Conservation (phyloP, 2,888 invertebrate species). For the Eupithecia pulchellata region DNA sequence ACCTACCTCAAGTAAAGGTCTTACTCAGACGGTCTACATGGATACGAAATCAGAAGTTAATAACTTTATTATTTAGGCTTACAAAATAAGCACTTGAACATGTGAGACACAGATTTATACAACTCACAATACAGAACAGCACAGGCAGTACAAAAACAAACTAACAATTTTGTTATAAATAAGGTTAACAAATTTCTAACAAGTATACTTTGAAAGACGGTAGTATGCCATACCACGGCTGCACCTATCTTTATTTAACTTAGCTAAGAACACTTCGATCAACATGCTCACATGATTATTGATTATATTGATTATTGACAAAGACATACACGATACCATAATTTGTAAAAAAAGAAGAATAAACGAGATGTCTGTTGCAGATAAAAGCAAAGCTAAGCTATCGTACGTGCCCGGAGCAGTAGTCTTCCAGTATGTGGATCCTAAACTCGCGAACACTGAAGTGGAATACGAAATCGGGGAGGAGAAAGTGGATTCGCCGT, state of each 20-base stretch:
- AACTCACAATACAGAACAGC: not conserved
- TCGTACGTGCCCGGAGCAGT: slow-evolving; percentile 71
- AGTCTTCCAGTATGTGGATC: slow-evolving; percentile 62
- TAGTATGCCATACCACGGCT: too few species aligned
- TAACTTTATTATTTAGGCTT: too few species aligned
- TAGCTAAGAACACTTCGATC: not conserved
- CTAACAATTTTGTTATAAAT: not conserved
- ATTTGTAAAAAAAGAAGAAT: not conserved
- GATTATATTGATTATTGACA: too few species aligned
- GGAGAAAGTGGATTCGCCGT: slow-evolving; percentile 62
- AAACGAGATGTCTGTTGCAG: slow-evolving; percentile 48
- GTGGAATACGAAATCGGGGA: slow-evolving; percentile 73
- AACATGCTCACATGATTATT: not conserved
- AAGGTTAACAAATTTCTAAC: too few species aligned
- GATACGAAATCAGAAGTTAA: too few species aligned
- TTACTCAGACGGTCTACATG: not conserved
- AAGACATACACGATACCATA: too few species aligned
- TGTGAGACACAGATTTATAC: not conserved
- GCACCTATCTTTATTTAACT: too few species aligned
- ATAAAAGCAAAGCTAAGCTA: slow-evolving; percentile 66
- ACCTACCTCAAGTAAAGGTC: not conserved
- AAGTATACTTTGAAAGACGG: too few species aligned
- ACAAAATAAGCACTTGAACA: too few species aligned
- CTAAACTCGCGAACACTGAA: slow-evolving; percentile 39
- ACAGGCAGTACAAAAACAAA: not conserved